Evolutionary conservation across 2,113 vertebrate species (phyloP), one percentile per base, ranked within the genome.

Genomic region (Trematomus loennbergii): DNA sequence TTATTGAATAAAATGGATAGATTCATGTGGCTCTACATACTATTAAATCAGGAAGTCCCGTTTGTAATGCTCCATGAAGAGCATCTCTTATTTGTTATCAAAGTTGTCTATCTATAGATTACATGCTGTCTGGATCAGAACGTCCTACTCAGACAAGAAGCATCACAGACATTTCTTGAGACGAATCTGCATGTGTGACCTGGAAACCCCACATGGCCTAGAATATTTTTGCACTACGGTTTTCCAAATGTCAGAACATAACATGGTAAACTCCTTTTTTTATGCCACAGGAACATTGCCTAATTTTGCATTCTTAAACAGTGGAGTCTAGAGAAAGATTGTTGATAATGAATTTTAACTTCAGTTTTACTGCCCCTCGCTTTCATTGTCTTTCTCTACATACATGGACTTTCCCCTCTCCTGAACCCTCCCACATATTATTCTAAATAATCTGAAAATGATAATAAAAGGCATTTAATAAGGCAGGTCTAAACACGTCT

Each of bases 31-130:
- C 48, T 52, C 57, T 20, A 49, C 5, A 5, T 45, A n/a, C 48
- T 59, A 78, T 81, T 81, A 29, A 79, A 87, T 84, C 70, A 79
- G 82, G 78, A 90, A 84, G 82, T 84, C 63, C 40, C 57, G 40
- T 74, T 57, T 52, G 58, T 75, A 22, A 71, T 61, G 53, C 67
- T 76, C 2, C 3, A 15, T 11, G 4, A 11, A 22, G 63, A 70
- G 55, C 40, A 36, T 20, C 17, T 81, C 43, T 80, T 10, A 0
- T 61, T 52, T 55, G 17, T 78, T 71, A 61, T 64, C 72, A 54
- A 2, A 13, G 0, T 22, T 60, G 20, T 81, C 59, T 62, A 54
- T 49, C 59, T 33, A 29, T 25, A 17, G 20, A 62, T 79, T 83
- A 71, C 58, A 49, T 77, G 36, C 40, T 25, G 29, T 55, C 50